phyloP scores from a whole-genome alignment of 2,888 invertebrate species.

The Zygaena filipendulae region DNA sequence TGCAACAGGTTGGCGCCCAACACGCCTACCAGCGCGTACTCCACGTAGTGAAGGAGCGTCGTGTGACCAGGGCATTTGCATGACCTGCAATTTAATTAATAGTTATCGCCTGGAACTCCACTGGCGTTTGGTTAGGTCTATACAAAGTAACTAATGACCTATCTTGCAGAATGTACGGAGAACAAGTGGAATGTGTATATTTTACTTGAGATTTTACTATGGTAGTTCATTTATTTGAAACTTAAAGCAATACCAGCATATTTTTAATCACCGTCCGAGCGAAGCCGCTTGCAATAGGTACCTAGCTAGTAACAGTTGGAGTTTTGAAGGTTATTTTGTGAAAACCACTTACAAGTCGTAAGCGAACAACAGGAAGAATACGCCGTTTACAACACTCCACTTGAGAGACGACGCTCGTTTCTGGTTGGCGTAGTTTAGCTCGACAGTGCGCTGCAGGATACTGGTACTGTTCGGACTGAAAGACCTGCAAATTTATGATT shows the following conservation, averaged over 20 bases:
- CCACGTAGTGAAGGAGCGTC: conserved; percentile 34
- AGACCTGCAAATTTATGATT: conserved; percentile 37
- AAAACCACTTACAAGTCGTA: conserved; percentile 70
- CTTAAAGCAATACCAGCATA: too few relatives aligned
- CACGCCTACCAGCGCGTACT: conserved; percentile 23
- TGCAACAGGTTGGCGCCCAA: conserved; percentile 24
- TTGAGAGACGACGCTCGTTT: conserved; percentile 62
- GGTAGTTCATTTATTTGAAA: too few relatives aligned
- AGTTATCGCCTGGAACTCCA: background rate
- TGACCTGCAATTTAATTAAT: conserved; percentile 22
- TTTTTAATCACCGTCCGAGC: too few relatives aligned
- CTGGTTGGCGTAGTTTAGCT: conserved; percentile 56
- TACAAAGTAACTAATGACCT: too few relatives aligned
- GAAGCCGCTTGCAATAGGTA: too few relatives aligned
- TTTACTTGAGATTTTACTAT: too few relatives aligned
- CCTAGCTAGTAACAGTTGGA: background rate
- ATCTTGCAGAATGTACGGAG: too few relatives aligned
- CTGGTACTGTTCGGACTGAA: conserved; percentile 39
- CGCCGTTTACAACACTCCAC: conserved; percentile 70
- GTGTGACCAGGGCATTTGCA: conserved; percentile 51
- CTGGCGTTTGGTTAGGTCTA: too few relatives aligned
- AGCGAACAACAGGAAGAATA: conserved; percentile 57
- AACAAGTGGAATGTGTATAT: too few relatives aligned
- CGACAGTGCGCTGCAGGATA: conserved; percentile 62
- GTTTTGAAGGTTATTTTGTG: conserved; percentile 3